Evolutionary conservation across 2,888 invertebrate genomes (phyloP), one percentile per base, ranked within the genome.

Genomic region (Rhingia rostrata): DNA sequence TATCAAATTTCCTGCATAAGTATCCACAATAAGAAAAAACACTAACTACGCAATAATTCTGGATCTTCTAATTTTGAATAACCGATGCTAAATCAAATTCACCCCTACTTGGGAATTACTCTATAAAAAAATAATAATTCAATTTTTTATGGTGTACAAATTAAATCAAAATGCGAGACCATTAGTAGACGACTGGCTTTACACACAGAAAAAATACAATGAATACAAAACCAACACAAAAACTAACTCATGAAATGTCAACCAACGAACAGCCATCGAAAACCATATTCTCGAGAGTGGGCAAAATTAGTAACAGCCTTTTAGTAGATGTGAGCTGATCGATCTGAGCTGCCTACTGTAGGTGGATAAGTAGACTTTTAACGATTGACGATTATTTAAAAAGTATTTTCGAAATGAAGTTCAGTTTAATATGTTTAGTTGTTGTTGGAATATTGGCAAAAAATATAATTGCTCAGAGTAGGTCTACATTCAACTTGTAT

Each of bases 41-140:
- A 22, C 0, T 37, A 45, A 12, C 7, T 35, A 10, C 12, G 45
- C 61, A 54, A 10, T 32, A 54, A 14, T 9, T 0, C 9, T 58
- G 14, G 3, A 33, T 53, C 6, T 67, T 53, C 14, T 41, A 33
- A 41, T 37, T 43, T 56, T 6, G 43, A 30, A 10, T 43, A 22
- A 32, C 35, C 51, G 12, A 54, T 63, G 85, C 87, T 87, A 86
- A 88, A 88, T 88, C 87, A 77, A 89, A 89, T 88, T 85, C 87
- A 86, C 56, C 79, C 82, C 64, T 60, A 66, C 66, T 72, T 12
- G 32, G 30, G n/a, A n/a, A 22, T 37, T 14, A 41, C 45, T 70
- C 39, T 75, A 67, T 60, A 33, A 43, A 70, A 39, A 56, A 4
- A 64, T 84, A 4, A 64, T 84, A 80, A 84, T 84, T 75, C 70